Evolutionary conservation across 1,140 invertebrate species (phyloP).

Genomic region (Magallana gigas): DNA sequence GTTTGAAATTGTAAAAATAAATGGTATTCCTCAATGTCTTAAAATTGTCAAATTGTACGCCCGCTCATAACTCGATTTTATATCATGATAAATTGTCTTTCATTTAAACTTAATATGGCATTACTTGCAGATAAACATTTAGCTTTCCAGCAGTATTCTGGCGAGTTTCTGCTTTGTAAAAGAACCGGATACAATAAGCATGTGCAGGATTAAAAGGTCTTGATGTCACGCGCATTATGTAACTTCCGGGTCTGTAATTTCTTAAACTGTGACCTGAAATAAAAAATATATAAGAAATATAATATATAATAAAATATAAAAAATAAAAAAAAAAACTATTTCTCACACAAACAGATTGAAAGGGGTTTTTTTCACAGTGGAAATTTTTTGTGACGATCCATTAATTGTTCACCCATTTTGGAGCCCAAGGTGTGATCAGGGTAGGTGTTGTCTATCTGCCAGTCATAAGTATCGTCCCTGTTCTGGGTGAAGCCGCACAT

Average conservation of each 20-base stretch:
- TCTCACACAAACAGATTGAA: neutral
- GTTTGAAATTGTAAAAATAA: too few species aligned
- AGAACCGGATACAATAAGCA: conserved; percentile 33
- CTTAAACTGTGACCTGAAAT: conserved; percentile 8
- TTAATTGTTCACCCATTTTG: neutral
- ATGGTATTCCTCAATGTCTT: too few species aligned
- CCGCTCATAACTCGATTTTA: too few species aligned
- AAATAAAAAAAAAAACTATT: neutral
- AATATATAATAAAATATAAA: neutral
- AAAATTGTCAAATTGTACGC: too few species aligned
- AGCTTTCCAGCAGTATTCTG: neutral
- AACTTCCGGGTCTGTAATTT: conserved; percentile 6
- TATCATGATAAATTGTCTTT: too few species aligned
- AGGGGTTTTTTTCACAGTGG: neutral
- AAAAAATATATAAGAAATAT: neutral
- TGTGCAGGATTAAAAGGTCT: neutral
- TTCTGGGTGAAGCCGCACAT: conserved; percentile 11
- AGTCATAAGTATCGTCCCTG: neutral
- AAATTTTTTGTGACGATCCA: too few species aligned
- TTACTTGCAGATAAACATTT: conserved; percentile 39
- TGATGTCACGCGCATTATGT: neutral
- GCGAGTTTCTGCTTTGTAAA: neutral
- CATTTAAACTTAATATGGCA: too few species aligned
- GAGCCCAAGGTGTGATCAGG: neutral
- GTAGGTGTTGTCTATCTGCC: neutral